A percentile compares a stretch with the other conserved stretches of the same genome.
phyloP scores from a whole-genome alignment of 53 echinoderm and acorn worm species.

The Astropecten irregularis region DNA sequence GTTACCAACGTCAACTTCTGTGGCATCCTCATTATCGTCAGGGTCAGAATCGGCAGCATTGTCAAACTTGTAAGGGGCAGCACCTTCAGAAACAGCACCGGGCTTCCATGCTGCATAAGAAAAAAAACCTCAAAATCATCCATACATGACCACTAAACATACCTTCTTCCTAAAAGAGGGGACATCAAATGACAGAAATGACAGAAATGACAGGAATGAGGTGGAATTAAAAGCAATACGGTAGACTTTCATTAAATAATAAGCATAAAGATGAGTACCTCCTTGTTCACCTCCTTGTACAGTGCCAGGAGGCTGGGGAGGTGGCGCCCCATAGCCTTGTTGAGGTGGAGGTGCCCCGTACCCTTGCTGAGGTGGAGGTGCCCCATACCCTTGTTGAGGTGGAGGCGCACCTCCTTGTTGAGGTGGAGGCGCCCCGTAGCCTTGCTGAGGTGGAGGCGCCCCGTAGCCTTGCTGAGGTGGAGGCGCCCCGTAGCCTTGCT shows the following conservation, averaged over 20 bases:
- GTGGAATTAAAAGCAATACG: no score
- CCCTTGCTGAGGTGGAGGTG: constrained; percentile 13
- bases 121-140: no score
- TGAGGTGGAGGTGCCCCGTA: constrained; percentile 11
- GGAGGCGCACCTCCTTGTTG: background rate
- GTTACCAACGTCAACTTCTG: background rate
- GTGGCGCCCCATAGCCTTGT: background rate
- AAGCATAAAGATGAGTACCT: no score
- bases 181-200: no score
- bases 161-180: no score
- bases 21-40: constrained; percentile 54
- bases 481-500: constrained; percentile 1
- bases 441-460: constrained; percentile 1
- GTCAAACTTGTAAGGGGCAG: constrained; percentile 60
- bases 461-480: constrained; percentile 26
- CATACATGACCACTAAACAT: no score
- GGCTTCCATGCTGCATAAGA: constrained; percentile 61
- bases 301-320: constrained; percentile 10
- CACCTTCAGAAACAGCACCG: constrained; percentile 6
- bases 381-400: constrained; percentile 12
- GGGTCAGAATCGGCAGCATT: constrained; percentile 66
- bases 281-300: background rate
- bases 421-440: background rate
- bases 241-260: no score
- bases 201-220: no score